Conservation (phyloP, 2,888 invertebrate species). For the Clistopyga incitator region DNA sequence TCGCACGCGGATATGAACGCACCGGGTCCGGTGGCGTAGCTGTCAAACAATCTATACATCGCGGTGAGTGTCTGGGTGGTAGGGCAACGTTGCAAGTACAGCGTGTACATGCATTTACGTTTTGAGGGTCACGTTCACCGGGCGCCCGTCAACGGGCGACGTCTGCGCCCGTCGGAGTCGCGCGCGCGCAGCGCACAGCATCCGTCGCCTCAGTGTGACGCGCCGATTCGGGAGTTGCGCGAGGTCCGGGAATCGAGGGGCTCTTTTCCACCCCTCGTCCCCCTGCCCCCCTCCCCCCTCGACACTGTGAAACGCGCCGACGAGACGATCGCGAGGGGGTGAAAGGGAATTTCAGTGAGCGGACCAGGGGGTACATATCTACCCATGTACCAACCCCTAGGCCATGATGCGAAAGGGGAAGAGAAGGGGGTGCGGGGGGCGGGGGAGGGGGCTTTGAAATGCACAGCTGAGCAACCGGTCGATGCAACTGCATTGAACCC, state of each 20-base stretch:
- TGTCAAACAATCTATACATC: slow-evolving; percentile 19
- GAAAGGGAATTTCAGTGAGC: slow-evolving; percentile 62
- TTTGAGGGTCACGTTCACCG: slow-evolving; percentile 84
- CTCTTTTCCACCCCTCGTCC: no score
- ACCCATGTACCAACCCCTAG: slow-evolving; percentile 38
- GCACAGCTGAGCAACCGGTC: slow-evolving; percentile 73
- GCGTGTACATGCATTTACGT: slow-evolving; percentile 76
- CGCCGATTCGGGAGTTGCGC: slow-evolving; percentile 81
- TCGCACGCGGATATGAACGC: background rate
- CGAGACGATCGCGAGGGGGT: slow-evolving; percentile 53
- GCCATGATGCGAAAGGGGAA: slow-evolving; percentile 15
- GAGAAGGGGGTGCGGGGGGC: slow-evolving; percentile 54
- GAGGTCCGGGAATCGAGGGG: slow-evolving; percentile 81
- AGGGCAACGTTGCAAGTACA: slow-evolving; percentile 16
- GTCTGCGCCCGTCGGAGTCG: slow-evolving; percentile 58
- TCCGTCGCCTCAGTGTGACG: slow-evolving; percentile 62
- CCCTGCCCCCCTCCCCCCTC: slow-evolving; percentile 18
- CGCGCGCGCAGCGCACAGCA: slow-evolving; percentile 53
- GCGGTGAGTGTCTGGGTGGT: slow-evolving; percentile 28
- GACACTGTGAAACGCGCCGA: slow-evolving; percentile 28
- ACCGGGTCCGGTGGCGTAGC: slow-evolving; percentile 14
- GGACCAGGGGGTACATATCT: slow-evolving; percentile 25
- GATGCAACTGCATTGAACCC: slow-evolving; percentile 82
- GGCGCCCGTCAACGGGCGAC: slow-evolving; percentile 79
- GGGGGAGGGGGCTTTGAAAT: slow-evolving; percentile 66